Percentiles rank a stretch among this genome's conserved stretches.
phyloP scores from a whole-genome alignment of 2,888 invertebrate species.

The Schizaphis graminum region DNA sequence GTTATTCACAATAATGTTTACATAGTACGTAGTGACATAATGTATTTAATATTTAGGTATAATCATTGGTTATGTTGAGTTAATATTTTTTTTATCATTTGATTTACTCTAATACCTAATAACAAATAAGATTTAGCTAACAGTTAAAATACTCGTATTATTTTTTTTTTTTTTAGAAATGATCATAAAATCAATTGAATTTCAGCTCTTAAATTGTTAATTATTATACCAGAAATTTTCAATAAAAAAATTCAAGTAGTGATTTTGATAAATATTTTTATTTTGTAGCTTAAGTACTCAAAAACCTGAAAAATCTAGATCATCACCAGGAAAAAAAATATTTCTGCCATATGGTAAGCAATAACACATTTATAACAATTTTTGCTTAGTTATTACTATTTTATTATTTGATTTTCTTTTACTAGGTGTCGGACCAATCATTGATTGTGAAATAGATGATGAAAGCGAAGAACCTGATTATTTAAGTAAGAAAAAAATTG shows the following conservation, averaged over 20 bases:
- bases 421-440: not conserved
- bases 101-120: not conserved
- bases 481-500: slow-evolving; percentile 16
- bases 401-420: not conserved
- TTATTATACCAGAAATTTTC: not conserved
- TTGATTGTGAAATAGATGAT: slow-evolving; percentile 48
- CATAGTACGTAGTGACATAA: no score
- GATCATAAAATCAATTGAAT: not conserved
- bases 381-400: not conserved
- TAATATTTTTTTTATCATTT: not conserved
- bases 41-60: no score
- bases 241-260: not conserved
- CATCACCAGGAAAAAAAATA: not conserved
- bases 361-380: not conserved
- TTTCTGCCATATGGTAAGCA: not conserved
- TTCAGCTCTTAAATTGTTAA: not conserved
- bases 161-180: not conserved
- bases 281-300: not conserved
- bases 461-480: not conserved
- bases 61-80: no score
- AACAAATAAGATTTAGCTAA: not conserved
- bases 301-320: not conserved
- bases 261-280: not conserved
- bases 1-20: no score
- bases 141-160: not conserved